These are phyloP conservation scores for Gallinago paraguaiae DNA, from an alignment of 2,113 vertebrate genomes.

Conservation along the genomic window DNA sequence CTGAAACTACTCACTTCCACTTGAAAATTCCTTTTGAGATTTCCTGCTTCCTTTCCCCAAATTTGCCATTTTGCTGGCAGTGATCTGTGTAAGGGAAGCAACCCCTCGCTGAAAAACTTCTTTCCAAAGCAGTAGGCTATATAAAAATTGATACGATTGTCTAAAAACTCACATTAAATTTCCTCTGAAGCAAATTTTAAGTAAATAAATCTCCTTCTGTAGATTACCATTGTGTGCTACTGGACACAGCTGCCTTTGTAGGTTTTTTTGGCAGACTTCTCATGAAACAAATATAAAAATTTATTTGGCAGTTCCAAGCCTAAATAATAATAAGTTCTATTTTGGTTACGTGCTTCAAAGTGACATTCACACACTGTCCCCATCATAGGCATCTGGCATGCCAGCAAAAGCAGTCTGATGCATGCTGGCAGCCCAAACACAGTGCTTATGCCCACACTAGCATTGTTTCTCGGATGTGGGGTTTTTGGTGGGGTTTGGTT, in stretches of 20 bases:
- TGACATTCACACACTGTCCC: constrained; percentile 31
- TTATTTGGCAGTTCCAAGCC: background rate
- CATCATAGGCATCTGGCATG: background rate
- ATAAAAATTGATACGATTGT: background rate
- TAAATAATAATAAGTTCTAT: background rate
- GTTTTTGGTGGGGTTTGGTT: background rate
- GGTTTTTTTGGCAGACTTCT: background rate
- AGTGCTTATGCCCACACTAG: background rate
- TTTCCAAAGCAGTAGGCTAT: background rate
- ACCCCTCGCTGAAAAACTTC: background rate
- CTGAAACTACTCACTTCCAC: background rate
- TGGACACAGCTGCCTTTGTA: background rate
- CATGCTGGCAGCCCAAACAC: background rate
- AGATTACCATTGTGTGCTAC: background rate
- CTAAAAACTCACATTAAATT: background rate
- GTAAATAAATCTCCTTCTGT: background rate
- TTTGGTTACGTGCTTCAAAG: background rate
- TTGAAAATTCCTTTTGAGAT: background rate
- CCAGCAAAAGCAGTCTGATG: background rate
- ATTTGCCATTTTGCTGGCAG: background rate
- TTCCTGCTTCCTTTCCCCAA: background rate
- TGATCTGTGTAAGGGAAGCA: background rate
- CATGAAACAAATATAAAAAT: background rate
- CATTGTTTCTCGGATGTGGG: rapidly evolving
- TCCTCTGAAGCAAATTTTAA: background rate